Evolutionary conservation across 2,797 vertebrate genomes (phyloP), one percentile per base, ranked within the genome.

Genomic region (Helarctos malayanus): DNA sequence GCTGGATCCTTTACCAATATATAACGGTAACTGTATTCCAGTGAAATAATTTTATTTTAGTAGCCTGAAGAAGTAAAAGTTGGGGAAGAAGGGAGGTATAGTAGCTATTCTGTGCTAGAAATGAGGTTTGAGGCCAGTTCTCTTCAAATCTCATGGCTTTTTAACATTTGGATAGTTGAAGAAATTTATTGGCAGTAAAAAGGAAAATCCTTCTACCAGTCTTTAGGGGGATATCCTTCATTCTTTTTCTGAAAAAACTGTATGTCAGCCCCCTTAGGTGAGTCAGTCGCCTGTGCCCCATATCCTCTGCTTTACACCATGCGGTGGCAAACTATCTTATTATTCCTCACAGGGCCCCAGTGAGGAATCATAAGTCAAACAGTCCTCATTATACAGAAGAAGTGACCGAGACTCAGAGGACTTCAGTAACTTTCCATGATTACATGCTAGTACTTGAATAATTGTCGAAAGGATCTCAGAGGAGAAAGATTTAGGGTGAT

Each of bases 141-240:
- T 76, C 12, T 95, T 47, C 69, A 35, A 41, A 35, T 38, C 23
- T 9, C 14, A 3, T 47, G 15, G n/a, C 41, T 79, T 93, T 95
- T 81, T 57, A 79, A 69, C 3, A 38, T 47, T 86, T 65, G 9
- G 15, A 49, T 41, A 75, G 23, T 49, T 68, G 49, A 85, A 90
- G 61, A 88, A 89, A 78, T 89, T 93, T 21, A 25, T 78, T 68
- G 54, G 7, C 35, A 75, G 13, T 71, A 49, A 95, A 45, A 38
- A 59, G 47, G 16, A 85, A 92, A 81, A 57, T 47, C 47, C 23
- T 45, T 82, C 7, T 71, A 52, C 75, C 27, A 57, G 2, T 69
- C 29, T 68, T 94, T 54, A 78, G 32, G 56, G 16, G 12, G 4
- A 83, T 92, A 93, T 84, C 54, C 78, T 94, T 89, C 61, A 87